Evolutionary conservation across 1,140 invertebrate genomes (phyloP).

Genomic region (Hypothenemus hampei): DNA sequence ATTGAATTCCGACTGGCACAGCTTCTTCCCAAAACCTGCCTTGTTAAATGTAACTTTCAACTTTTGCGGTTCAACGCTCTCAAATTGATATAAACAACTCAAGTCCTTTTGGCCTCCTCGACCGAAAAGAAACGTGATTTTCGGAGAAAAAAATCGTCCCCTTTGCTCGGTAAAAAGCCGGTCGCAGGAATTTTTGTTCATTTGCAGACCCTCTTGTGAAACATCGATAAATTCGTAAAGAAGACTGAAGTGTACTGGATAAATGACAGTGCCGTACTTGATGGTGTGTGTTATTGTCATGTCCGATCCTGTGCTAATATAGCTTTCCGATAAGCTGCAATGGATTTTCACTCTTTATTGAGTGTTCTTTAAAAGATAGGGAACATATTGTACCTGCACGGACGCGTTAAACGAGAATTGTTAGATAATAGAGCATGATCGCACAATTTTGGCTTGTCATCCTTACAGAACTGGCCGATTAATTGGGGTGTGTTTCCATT

Average conservation of each 20-base stretch:
- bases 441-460: constrained; percentile 66
- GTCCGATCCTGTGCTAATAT: constrained; percentile 65
- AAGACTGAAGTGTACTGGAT: constrained; percentile 70
- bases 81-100: constrained; percentile 69
- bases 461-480: constrained; percentile 70
- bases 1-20: constrained; percentile 61
- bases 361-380: not conserved
- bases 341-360: not conserved
- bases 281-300: constrained; percentile 68
- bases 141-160: constrained; percentile 68
- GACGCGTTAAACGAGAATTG: constrained; percentile 65
- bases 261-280: constrained; percentile 71
- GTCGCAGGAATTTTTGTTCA: constrained; percentile 56
- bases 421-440: constrained; percentile 71
- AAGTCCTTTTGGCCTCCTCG: constrained; percentile 70
- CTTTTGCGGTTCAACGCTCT: constrained; percentile 60
- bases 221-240: constrained; percentile 73
- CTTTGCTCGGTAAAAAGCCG: constrained; percentile 52
- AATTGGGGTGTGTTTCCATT: constrained; percentile 50
- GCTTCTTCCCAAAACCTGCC: constrained; percentile 62
- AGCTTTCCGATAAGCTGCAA: constrained; percentile 62
- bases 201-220: constrained; percentile 57
- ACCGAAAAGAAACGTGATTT: constrained; percentile 76
- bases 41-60: constrained; percentile 60
- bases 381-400: constrained; percentile 50